These are phyloP conservation scores for Planiliza haematocheilus DNA, from an alignment of 2,113 vertebrate species.

Conservation along the genomic window DNA sequence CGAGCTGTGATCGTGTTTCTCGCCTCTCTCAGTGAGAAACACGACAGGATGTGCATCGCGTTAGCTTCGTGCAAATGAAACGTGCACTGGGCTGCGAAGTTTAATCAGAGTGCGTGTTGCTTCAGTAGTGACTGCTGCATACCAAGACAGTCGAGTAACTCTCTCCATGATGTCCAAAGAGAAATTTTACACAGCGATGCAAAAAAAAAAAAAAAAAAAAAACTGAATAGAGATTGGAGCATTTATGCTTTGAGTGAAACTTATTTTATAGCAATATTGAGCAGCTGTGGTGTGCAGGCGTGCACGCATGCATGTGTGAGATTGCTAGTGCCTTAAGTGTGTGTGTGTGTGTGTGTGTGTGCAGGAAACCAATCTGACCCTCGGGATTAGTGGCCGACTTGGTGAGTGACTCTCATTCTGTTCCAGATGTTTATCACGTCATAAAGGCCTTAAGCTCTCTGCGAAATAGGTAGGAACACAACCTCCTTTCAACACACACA, in stretches of 20 bases:
- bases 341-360: conserved; percentile 27
- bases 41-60: neutral
- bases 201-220: too few species aligned
- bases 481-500: conserved; percentile 52
- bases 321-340: conserved; percentile 1
- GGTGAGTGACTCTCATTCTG: conserved; percentile 65
- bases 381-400: conserved; percentile 70
- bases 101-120: neutral
- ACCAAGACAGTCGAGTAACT: neutral
- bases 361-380: conserved; percentile 69
- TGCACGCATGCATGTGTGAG: neutral
- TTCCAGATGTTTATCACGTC: conserved; percentile 79
- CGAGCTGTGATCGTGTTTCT: too few species aligned
- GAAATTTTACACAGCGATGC: neutral
- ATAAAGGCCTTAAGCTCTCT: conserved; percentile 56
- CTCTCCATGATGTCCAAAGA: neutral
- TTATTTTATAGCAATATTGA: conserved; percentile 5
- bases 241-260: neutral
- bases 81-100: conserved; percentile 10
- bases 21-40: neutral
- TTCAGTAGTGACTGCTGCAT: neutral
- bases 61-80: conserved; percentile 27
- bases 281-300: neutral
- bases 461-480: conserved; percentile 63
- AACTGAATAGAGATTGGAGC: too few species aligned